Evolutionary conservation across 1,140 invertebrate genomes (phyloP).

Genomic region (Dendroctonus ponderosae): DNA sequence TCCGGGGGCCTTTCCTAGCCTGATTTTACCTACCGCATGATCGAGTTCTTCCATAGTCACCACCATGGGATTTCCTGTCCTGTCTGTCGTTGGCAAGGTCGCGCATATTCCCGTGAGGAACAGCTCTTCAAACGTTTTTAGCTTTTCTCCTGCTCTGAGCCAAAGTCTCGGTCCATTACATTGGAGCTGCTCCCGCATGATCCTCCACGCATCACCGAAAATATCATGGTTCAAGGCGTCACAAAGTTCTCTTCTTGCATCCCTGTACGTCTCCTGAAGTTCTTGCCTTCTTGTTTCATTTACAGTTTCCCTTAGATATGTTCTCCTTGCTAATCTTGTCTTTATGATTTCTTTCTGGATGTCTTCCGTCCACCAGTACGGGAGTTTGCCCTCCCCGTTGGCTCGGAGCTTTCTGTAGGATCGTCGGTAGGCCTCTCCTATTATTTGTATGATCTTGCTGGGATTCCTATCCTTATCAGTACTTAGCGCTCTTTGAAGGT

Average conservation of each 20-base stretch:
- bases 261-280: not conserved
- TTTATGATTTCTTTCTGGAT: not conserved
- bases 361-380: slow-evolving; percentile 6
- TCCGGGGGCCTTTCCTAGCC: slow-evolving; percentile 23
- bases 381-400: not conserved
- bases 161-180: too few relatives aligned
- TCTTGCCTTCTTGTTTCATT: not conserved
- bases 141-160: not conserved
- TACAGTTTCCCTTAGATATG: slow-evolving; percentile 1
- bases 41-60: slow-evolving; percentile 21
- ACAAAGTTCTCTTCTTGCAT: not conserved
- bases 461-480: too few relatives aligned
- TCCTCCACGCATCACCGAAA: too few relatives aligned
- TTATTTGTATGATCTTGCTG: not conserved
- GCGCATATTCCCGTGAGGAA: too few relatives aligned
- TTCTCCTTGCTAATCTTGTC: slow-evolving; percentile 1
- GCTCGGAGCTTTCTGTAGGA: not conserved
- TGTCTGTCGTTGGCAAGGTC: too few relatives aligned
- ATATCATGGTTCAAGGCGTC: too few relatives aligned
- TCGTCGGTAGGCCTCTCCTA: not conserved
- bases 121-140: too few relatives aligned
- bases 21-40: slow-evolving; percentile 14
- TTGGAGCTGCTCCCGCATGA: too few relatives aligned
- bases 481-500: too few relatives aligned
- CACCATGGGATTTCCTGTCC: too few relatives aligned